Percentiles rank a stretch among this genome's conserved stretches.
These are phyloP conservation scores for Eudasyphora cyanicolor DNA, from an alignment of 2,888 invertebrate species.

Conservation along the genomic window DNA sequence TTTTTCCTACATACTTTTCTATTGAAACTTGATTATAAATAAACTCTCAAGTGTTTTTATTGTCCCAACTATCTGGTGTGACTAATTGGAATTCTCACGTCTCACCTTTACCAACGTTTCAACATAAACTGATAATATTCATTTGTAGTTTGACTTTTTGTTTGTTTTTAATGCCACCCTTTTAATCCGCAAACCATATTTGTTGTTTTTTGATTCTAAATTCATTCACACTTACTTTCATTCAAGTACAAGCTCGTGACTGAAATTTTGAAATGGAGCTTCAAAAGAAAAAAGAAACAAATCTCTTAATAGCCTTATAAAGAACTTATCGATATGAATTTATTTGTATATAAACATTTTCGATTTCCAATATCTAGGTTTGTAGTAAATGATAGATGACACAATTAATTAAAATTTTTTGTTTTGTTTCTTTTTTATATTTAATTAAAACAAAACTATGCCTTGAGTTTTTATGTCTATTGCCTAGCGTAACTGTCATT, in stretches of 20 bases:
- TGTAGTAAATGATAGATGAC: background rate
- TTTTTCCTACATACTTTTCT: too few species aligned
- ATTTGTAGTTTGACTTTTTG: too few species aligned
- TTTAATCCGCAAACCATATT: background rate
- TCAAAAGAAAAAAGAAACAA: background rate
- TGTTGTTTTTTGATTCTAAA: background rate
- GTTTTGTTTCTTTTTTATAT: background rate
- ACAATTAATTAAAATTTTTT: background rate
- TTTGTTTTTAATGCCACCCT: background rate
- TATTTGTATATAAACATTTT: background rate
- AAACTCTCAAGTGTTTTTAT: background rate
- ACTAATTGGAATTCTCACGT: background rate
- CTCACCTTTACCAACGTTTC: background rate
- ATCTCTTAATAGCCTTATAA: slow-evolving; percentile 14
- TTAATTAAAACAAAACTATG: slow-evolving; percentile 8
- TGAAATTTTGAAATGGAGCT: background rate
- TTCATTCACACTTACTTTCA: slow-evolving; percentile 9
- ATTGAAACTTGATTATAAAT: background rate
- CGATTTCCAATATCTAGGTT: background rate
- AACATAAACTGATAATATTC: background rate
- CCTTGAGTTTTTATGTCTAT: background rate
- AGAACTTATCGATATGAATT: background rate
- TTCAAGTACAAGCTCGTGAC: background rate
- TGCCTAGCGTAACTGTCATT: background rate
- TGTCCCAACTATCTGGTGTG: background rate